A percentile compares a stretch with the other conserved stretches of the same genome.
Evolutionary conservation across 2,113 vertebrate species (phyloP).

Genomic region (Apodemus speciosus): DNA sequence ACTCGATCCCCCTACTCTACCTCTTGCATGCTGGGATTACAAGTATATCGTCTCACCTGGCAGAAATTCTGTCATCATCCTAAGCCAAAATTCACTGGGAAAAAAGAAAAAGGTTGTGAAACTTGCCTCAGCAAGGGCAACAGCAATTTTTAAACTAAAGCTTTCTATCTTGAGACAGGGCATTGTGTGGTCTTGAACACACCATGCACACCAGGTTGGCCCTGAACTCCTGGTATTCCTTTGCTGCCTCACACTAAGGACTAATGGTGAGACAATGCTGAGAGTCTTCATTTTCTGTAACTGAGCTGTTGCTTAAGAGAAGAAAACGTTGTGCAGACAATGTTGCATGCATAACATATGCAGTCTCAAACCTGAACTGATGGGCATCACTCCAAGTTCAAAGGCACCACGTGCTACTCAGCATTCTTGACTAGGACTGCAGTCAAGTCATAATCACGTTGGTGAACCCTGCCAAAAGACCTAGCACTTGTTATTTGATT

Average conservation of each 20-base stretch:
- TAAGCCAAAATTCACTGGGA: neutral
- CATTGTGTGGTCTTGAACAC: neutral
- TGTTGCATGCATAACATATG: rapidly evolving
- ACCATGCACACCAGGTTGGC: neutral
- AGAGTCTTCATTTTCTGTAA: neutral
- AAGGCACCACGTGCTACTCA: no score
- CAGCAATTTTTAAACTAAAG: neutral
- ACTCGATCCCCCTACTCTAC: neutral
- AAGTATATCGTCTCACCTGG: neutral
- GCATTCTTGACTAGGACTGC: no score
- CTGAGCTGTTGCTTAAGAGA: neutral
- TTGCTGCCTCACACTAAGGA: neutral
- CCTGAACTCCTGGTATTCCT: neutral
- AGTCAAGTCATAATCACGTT: neutral
- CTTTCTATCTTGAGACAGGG: neutral
- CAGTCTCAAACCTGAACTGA: neutral
- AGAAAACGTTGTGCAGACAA: neutral
- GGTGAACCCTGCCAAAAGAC: neutral
- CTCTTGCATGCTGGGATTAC: neutral
- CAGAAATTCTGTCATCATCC: neutral
- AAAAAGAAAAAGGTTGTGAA: no score
- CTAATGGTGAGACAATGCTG: neutral
- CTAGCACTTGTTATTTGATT: neutral
- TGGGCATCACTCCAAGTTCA: no score
- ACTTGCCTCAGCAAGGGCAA: neutral